phyloP scores from a whole-genome alignment of 1,140 invertebrate genomes.

The Dreissena polymorpha region DNA sequence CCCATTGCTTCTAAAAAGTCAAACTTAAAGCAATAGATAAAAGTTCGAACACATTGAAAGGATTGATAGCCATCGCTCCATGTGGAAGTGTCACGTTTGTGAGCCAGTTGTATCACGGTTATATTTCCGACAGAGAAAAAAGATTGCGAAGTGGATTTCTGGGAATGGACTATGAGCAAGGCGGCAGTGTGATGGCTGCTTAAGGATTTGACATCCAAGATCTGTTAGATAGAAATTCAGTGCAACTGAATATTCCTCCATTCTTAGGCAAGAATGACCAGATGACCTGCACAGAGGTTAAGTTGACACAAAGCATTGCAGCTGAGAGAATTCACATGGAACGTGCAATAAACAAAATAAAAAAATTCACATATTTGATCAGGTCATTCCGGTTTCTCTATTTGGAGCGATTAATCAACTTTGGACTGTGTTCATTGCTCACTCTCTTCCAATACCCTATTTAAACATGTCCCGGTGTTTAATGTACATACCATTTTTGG shows the following conservation, averaged over 20 bases:
- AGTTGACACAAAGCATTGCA: conserved; percentile 36
- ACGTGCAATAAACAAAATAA: conserved; percentile 49
- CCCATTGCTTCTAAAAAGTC: conserved; percentile 14
- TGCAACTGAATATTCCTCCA: conserved; percentile 55
- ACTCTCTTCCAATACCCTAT: conserved; percentile 47
- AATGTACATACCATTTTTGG: background rate
- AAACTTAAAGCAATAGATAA: conserved; percentile 48
- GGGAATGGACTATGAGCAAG: conserved; percentile 13
- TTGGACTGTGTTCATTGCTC: conserved; percentile 54
- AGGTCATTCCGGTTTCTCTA: conserved; percentile 44
- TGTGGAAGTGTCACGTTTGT: conserved; percentile 47
- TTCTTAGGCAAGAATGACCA: conserved; percentile 37
- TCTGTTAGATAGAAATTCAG: conserved; percentile 26
- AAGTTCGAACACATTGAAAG: conserved; percentile 48
- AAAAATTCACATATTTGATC: conserved; percentile 55
- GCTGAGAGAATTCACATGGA: conserved; percentile 53
- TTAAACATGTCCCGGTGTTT: background rate
- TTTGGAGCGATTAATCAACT: conserved; percentile 36
- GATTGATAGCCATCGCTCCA: conserved; percentile 43
- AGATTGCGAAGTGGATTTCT: too few relatives aligned
- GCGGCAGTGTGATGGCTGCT: conserved; percentile 58
- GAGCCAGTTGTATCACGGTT: conserved; percentile 15
- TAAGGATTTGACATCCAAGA: conserved; percentile 55
- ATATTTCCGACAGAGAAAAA: conserved; percentile 43
- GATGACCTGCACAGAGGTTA: conserved; percentile 15